These are phyloP conservation scores for Tromatobia lineatoria DNA, from an alignment of 2,888 invertebrate species.

Conservation along the genomic window DNA sequence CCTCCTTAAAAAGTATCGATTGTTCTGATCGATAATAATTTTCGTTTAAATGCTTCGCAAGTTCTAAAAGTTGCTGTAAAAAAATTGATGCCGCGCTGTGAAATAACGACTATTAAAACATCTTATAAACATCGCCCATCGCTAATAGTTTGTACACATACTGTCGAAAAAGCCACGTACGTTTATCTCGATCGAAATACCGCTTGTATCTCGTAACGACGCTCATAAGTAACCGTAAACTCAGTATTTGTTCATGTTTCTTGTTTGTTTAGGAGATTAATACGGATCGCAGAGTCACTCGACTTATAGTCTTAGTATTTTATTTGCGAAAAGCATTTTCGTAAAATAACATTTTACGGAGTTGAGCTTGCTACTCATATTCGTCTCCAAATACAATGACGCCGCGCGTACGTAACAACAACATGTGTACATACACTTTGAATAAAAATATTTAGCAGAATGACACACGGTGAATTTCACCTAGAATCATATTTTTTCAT, in stretches of 20 bases:
- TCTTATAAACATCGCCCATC: no score
- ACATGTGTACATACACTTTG: conserved; percentile 68
- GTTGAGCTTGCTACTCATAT: conserved; percentile 39
- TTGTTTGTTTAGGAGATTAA: conserved; percentile 13
- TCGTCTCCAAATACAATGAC: conserved; percentile 22
- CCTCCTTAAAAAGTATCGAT: no score
- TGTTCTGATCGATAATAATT: no score
- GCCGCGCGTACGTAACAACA: conserved; percentile 55
- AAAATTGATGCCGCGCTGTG: no score
- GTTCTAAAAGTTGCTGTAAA: no score
- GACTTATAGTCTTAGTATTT: neutral
- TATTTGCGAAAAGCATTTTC: neutral
- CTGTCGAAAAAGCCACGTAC: conserved; percentile 20
- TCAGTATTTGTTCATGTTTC: neutral
- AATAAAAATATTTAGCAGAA: conserved; percentile 68
- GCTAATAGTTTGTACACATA: neutral
- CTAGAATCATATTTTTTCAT: neutral
- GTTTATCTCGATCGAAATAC: conserved; percentile 20
- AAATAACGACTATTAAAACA: no score
- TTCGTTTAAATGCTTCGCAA: no score
- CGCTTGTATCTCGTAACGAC: conserved; percentile 29
- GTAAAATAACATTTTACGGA: neutral
- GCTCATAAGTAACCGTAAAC: conserved; percentile 45
- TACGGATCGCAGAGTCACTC: conserved; percentile 44
- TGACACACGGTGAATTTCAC: conserved; percentile 33